Conservation (phyloP, 2,888 invertebrate genomes). For the Macrophya annulata region DNA sequence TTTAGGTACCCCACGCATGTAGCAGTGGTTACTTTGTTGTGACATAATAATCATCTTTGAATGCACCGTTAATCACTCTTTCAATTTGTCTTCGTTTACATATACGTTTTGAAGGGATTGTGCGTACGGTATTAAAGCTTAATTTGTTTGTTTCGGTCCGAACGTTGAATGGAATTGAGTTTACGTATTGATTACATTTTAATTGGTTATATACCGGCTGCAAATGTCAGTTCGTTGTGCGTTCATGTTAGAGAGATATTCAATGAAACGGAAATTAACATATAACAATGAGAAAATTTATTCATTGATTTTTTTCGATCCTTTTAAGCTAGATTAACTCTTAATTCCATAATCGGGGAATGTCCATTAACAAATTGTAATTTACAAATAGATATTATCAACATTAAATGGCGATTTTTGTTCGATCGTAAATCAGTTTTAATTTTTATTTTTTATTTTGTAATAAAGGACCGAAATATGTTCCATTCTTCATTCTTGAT, state of each 20-base stretch:
- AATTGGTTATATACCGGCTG: conserved; percentile 23
- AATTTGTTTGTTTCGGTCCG: neutral
- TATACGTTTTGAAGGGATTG: neutral
- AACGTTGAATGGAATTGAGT: neutral
- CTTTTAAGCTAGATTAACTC: conserved; percentile 6
- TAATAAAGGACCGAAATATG: neutral
- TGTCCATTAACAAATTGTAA: conserved; percentile 8
- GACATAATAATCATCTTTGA: conserved; percentile 36
- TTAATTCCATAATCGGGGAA: neutral
- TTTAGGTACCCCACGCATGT: neutral
- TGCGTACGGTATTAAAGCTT: neutral
- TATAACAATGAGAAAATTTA: neutral
- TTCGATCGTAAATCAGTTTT: neutral
- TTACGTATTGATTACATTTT: conserved; percentile 39
- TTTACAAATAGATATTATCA: conserved; percentile 1
- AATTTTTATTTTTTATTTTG: neutral
- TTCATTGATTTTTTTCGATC: neutral
- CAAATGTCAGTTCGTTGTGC: neutral
- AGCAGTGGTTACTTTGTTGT: conserved; percentile 5
- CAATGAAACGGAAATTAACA: conserved; percentile 21
- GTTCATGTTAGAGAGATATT: neutral
- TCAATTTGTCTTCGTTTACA: neutral
- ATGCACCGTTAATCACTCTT: conserved; percentile 47
- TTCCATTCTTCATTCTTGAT: conserved; percentile 5
- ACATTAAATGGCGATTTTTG: neutral